Evolutionary conservation across 1,140 invertebrate genomes (phyloP), one percentile per base, ranked within the genome.

Genomic region (Drosophila lacertosa): DNA sequence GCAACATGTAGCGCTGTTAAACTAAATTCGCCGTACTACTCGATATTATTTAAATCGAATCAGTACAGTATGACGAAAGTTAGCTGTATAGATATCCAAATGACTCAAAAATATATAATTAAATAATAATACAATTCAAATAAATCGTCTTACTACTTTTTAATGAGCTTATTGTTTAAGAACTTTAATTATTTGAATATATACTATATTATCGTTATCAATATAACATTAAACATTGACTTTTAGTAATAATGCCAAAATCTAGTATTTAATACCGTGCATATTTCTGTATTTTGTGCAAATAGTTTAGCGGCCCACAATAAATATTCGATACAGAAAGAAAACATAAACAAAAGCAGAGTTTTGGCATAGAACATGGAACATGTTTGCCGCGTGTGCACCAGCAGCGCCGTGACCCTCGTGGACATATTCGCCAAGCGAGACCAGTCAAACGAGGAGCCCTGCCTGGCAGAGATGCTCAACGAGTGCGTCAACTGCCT

Each of bases 1-100:
- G 47, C n/a, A 32, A 53, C 58, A 54, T 63, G 65, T 37, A 62
- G 57, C 48, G 20, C 59, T 64, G 66, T 64, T 69, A 53, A 22
- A 2, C 16, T 9, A 5, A 16, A 22, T 65, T 16, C 53, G n/a
- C 18, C 26, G 4, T 16, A 15, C 3, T 42, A 44, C 22, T 64
- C 62, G 62, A 64, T 64, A 35, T 32, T 4, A n/a, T 18, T 39
- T 4, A 35, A 20, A 35, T 4, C 18, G 11, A 13, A 10, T 22
- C 11, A 29, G 2, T 11, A 22, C 11, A 50, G 7, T 10, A 6
- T 18, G 15, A 50, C 20, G 24, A 24, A 37, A 32, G 44, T 11
- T 58, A 39, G 3, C 10, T 20, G 26, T 18, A 2, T 7, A 2
- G 26, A 29, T 26, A 7, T 1, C 7, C 26, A 9, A 29, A 26